Base-by-base conservation (phyloP, 2,888 invertebrate genomes). In the Thumatha senex region DNA sequence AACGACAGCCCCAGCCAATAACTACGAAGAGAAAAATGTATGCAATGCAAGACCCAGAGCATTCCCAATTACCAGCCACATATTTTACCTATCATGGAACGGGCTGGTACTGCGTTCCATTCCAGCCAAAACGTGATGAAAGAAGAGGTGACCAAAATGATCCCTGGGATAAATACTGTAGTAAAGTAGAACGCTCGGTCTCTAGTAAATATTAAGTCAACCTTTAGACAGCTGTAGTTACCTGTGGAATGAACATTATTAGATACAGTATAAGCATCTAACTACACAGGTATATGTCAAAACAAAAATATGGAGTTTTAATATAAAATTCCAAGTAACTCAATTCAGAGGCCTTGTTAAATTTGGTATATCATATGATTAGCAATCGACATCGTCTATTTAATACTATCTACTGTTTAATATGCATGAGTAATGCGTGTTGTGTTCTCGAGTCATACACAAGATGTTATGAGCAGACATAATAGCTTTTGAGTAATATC, bases 181-280 rank as follows among this genome's bases (percentile, higher is more conserved):
- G 96, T 96, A 92, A 97, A 96, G 93, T 97, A 97, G 93, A 96
- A 97, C 76, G 96, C 96, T 91, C 96, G 94, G 92, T 97, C 97
- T 89, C 96, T 93, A 67, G 96, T 96, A 93, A 97, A 97, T 84
- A 95, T 96, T 83, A 97, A 92, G 90, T 96, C 95, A 85, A 97
- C 96, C 89, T 95, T 95, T 80, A 97, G 93, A 92, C 97, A 97
- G 93, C 96, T 96, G 94, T 96, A 96, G 93, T 97, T 96, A 84
- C 96, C 96, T 96, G 92, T 72, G 89, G 74, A 91, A 79, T 83
- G 74, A 89, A 87, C 70, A 82, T 78, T 49, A 76, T 82, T 82
- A 82, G 74, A 78, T 78, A 83, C 78, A 73, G 63, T 70, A 72
- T 66, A 70, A 80, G 77, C 69, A 76, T 61, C 45, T 51, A 52